Evolutionary conservation across 2,888 invertebrate genomes (phyloP), one percentile per base, ranked within the genome.

Genomic region (Microdon myrmicae): DNA sequence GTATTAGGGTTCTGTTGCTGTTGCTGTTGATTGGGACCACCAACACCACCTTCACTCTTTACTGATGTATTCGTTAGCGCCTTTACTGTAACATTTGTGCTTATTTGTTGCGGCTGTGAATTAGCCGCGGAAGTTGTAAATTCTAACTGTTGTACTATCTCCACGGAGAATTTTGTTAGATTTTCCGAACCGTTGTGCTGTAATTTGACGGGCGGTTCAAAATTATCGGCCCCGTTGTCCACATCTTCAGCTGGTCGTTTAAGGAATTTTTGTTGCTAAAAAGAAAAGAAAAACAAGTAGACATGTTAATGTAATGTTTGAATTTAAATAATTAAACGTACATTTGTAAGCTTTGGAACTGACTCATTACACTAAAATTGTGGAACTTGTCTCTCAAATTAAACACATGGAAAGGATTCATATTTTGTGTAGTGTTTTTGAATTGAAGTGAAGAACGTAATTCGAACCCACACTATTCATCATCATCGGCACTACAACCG

Each of bases 21-120:
- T 29, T 55, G 55, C 39, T 61, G 54, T 16, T 67, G 67, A 7
- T 61, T 35, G 23, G 53, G 56, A 19, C 41, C 41, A 34, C 45
- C 37, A n/a, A 49, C 38, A 4, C 74, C 74, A 14, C 73, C 74
- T 69, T 80, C 80, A 68, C 79, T 80, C 67, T 80, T 80, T 26
- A 80, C 79, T 44, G 80, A 80, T 35, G 88, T 85, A 75, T 88
- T 89, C 68, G 88, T 87, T 70, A 89, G 79, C 23, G 89, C 87
- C 75, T 94, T 94, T 67, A 94, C 94, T 43, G 94, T 94, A 53
- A 94, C 93, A 82, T 94, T 94, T 68, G 94, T 94, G 74, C 89
- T 91, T 70, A 94, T 94, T 81, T 93, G 92, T 75, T 93, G 92
- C 43, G 92, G 90, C 75, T 92, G 92, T 4, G 90, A 90, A 75